Conservation (phyloP, 2,888 invertebrate species). For the Meloe dianella region DNA sequence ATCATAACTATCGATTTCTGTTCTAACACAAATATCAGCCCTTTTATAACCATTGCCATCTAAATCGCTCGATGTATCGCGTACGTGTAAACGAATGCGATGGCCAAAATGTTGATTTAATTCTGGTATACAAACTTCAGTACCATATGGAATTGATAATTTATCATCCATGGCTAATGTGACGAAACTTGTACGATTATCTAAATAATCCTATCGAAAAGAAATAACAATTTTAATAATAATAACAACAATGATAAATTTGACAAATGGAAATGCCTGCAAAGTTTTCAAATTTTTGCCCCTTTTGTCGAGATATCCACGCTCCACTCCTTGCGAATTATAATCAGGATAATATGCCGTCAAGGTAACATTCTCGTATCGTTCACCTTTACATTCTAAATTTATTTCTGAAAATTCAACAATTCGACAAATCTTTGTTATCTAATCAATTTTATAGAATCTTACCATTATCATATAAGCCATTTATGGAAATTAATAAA, state of each 20-base stretch:
- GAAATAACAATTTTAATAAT: constrained; percentile 16
- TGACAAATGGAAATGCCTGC: constrained; percentile 54
- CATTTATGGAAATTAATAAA: constrained; percentile 12
- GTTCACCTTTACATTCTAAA: constrained; percentile 57
- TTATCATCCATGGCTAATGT: constrained; percentile 61
- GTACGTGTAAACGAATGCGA: constrained; percentile 58
- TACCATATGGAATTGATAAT: constrained; percentile 59
- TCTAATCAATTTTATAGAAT: too few species aligned
- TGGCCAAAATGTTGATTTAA: constrained; percentile 61
- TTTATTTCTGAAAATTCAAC: constrained; percentile 45
- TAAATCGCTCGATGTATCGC: constrained; percentile 59
- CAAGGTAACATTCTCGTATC: constrained; percentile 58
- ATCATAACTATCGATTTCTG: constrained; percentile 63
- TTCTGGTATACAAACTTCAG: constrained; percentile 61
- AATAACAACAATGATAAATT: background rate
- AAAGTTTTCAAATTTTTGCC: constrained; percentile 59
- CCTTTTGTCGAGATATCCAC: constrained; percentile 57
- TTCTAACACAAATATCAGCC: constrained; percentile 62
- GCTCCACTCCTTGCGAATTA: constrained; percentile 55
- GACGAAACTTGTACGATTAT: constrained; percentile 60
- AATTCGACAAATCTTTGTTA: constrained; percentile 4
- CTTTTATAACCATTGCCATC: constrained; percentile 55
- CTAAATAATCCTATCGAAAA: constrained; percentile 60
- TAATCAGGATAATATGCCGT: constrained; percentile 63
- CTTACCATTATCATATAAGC: constrained; percentile 24